Conservation (phyloP, 2,888 invertebrate genomes). For the Seladonia tumulorum region DNA sequence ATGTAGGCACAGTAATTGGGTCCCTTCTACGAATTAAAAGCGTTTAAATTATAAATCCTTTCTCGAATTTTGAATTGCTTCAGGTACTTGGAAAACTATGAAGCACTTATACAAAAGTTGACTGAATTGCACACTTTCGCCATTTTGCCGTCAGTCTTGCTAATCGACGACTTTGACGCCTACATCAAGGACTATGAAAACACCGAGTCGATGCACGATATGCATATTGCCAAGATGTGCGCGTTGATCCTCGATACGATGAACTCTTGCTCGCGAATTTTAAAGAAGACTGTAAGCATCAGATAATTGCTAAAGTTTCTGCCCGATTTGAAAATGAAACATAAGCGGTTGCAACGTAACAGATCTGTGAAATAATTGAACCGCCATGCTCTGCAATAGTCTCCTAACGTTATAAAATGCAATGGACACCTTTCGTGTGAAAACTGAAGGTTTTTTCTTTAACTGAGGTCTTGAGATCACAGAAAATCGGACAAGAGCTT, state of each 20-base stretch:
- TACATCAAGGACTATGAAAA: constrained; percentile 66
- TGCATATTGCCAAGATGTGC: constrained; percentile 74
- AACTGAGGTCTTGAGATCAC: neutral
- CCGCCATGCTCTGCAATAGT: too few relatives aligned
- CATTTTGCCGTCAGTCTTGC: constrained; percentile 74
- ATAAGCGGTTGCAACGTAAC: neutral
- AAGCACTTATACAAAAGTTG: constrained; percentile 73
- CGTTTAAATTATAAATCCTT: neutral
- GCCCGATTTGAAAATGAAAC: neutral
- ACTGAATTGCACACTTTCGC: constrained; percentile 75
- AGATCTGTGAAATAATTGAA: too few relatives aligned
- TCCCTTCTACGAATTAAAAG: neutral
- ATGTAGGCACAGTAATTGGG: too few relatives aligned
- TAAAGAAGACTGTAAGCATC: constrained; percentile 64
- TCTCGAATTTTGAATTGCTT: neutral
- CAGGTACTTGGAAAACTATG: constrained; percentile 79
- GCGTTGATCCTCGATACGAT: constrained; percentile 75
- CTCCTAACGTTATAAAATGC: neutral
- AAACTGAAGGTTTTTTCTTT: neutral
- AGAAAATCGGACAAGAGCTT: neutral
- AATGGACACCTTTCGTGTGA: neutral
- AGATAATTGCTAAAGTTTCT: neutral
- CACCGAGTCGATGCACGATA: constrained; percentile 54
- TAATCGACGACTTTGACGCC: constrained; percentile 79
- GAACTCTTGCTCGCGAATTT: constrained; percentile 74